Evolutionary conservation across 1,140 invertebrate species (phyloP).

Genomic region (Calephelis nemesis): DNA sequence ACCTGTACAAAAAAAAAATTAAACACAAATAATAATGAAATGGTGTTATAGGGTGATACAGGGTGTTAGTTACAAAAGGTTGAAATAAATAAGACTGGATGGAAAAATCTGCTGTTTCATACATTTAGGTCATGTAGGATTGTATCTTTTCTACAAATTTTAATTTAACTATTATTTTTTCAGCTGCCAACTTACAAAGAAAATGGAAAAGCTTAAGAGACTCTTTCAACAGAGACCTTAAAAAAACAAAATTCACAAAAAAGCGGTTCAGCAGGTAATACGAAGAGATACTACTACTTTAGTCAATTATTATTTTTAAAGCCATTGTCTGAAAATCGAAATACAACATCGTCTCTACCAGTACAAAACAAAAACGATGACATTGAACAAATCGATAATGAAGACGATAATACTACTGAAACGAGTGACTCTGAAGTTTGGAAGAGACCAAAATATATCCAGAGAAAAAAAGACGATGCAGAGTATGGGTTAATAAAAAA

Average conservation of each 20-base stretch:
- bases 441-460: conserved; percentile 13
- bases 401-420: conserved; percentile 4
- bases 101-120: conserved; percentile 8
- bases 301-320: conserved; percentile 10
- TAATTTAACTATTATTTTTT: conserved; percentile 12
- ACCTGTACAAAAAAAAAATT: neutral
- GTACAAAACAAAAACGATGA: conserved; percentile 10
- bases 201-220: conserved; percentile 18
- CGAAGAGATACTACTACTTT: conserved; percentile 8
- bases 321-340: conserved; percentile 8
- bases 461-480: conserved; percentile 8
- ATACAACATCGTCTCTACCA: conserved; percentile 10
- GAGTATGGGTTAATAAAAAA: conserved; percentile 8
- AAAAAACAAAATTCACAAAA: conserved; percentile 17
- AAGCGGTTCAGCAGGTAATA: conserved; percentile 1
- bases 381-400: conserved; percentile 7
- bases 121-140: conserved; percentile 2
- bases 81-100: conserved; percentile 5
- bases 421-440: conserved; percentile 11
- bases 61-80: conserved; percentile 9
- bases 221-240: conserved; percentile 15
- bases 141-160: conserved; percentile 13
- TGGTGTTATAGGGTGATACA: conserved; percentile 8
- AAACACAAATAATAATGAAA: conserved; percentile 7
- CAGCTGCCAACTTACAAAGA: conserved; percentile 13